Conservation (phyloP, 2,113 vertebrate species). For the Hystrix cristata region DNA sequence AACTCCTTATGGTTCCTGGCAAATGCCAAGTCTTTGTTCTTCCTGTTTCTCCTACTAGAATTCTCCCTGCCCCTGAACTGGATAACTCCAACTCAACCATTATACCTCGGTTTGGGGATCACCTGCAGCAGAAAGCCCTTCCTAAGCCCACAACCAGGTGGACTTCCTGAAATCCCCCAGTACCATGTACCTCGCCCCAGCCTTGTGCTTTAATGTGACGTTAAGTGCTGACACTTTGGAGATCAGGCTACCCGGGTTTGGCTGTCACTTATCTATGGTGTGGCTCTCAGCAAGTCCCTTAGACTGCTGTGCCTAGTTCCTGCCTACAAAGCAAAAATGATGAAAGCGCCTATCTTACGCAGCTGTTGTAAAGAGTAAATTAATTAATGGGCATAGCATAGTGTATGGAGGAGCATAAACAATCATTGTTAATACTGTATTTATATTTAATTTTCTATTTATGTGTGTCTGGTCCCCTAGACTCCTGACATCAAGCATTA, state of each 20-base stretch:
- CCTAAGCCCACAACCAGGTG: not conserved
- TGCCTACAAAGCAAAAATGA: not conserved
- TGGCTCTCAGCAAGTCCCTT: not conserved
- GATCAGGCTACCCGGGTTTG: too few relatives aligned
- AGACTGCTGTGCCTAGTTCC: not conserved
- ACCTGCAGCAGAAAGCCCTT: not conserved
- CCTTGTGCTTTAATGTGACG: not conserved
- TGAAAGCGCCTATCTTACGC: not conserved
- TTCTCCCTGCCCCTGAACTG: not conserved
- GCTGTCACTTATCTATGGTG: not conserved
- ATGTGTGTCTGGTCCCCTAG: not conserved
- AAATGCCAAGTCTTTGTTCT: not conserved
- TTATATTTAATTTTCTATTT: slow-evolving; percentile 49
- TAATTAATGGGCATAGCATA: not conserved
- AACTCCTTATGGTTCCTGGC: not conserved
- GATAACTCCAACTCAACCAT: not conserved
- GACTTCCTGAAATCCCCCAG: not conserved
- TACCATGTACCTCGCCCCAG: not conserved
- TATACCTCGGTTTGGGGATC: not conserved
- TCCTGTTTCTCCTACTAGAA: not conserved
- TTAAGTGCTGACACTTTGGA: not conserved
- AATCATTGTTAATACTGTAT: not conserved
- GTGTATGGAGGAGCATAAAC: not conserved
- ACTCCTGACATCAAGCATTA: not conserved
- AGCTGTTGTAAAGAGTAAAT: not conserved